Conservation (phyloP, 2,888 invertebrate species). For the Marasmarcha lunaedactyla region DNA sequence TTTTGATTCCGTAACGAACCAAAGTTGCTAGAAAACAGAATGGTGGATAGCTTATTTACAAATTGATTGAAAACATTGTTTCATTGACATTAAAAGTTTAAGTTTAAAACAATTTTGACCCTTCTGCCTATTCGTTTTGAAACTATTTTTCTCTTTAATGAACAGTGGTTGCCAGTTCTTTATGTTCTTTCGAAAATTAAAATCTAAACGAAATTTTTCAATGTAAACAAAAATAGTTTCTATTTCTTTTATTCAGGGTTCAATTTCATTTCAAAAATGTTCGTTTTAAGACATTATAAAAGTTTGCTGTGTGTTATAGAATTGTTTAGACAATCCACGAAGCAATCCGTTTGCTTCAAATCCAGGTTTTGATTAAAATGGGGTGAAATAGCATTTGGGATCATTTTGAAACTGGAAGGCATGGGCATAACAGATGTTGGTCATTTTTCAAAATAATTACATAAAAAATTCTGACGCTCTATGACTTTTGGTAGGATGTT, state of each 20-base stretch:
- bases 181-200: slow-evolving; percentile 21
- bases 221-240: slow-evolving; percentile 9
- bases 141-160: too few relatives aligned
- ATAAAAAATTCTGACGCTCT: too few relatives aligned
- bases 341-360: slow-evolving; percentile 59
- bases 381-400: slow-evolving; percentile 62
- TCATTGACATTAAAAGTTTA: slow-evolving; percentile 42
- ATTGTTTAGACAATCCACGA: slow-evolving; percentile 59
- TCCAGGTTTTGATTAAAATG: slow-evolving; percentile 56
- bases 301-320: slow-evolving; percentile 42
- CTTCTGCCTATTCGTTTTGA: slow-evolving; percentile 12
- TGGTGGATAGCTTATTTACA: slow-evolving; percentile 20
- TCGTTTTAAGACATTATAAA: slow-evolving; percentile 25
- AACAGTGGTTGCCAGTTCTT: not conserved
- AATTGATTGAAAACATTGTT: slow-evolving; percentile 27
- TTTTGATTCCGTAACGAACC: slow-evolving; percentile 3
- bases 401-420: slow-evolving; percentile 43
- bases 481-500: too few relatives aligned
- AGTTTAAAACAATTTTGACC: slow-evolving; percentile 20
- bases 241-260: slow-evolving; percentile 12
- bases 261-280: slow-evolving; percentile 11
- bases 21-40: slow-evolving; percentile 11
- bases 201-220: slow-evolving; percentile 25
- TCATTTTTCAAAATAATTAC: slow-evolving; percentile 59
- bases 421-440: slow-evolving; percentile 39